Percentiles rank a stretch among this genome's conserved stretches.
Evolutionary conservation across 2,113 vertebrate genomes (phyloP).

Genomic region (Gasterosteus aculeatus): DNA sequence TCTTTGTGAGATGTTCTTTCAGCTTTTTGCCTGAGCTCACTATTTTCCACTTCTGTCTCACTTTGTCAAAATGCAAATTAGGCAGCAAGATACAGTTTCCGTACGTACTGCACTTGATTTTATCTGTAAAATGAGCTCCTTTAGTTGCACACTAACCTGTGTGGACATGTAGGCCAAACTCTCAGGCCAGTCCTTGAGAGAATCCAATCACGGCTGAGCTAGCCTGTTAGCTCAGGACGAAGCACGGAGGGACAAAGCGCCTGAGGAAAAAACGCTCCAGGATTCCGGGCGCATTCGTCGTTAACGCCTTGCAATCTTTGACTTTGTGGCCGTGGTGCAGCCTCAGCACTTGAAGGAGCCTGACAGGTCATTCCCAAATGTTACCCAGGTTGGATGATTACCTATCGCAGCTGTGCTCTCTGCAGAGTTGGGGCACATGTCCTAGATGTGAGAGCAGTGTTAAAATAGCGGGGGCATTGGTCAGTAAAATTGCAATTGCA

Average conservation of each 20-base stretch:
- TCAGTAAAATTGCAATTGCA: background rate
- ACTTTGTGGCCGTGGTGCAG: slow-evolving; percentile 11
- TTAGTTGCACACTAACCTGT: background rate
- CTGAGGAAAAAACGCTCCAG: slow-evolving; percentile 7
- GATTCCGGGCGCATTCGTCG: slow-evolving; percentile 22
- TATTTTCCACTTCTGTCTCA: background rate
- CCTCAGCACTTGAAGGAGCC: slow-evolving; percentile 34
- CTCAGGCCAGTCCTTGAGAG: background rate
- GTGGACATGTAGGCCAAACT: slow-evolving; percentile 10
- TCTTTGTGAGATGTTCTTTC: slow-evolving; percentile 35
- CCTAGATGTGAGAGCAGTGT: slow-evolving; percentile 30
- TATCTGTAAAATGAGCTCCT: slow-evolving; percentile 11
- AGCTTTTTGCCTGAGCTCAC: background rate
- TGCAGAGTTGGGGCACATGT: slow-evolving; percentile 41
- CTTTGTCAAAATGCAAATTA: slow-evolving; percentile 9
- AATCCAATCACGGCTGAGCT: slow-evolving; percentile 6
- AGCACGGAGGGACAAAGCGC: slow-evolving; percentile 21
- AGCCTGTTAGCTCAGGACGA: background rate
- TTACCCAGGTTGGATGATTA: slow-evolving; percentile 44
- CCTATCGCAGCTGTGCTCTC: slow-evolving; percentile 33
- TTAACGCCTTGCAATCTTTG: slow-evolving; percentile 31
- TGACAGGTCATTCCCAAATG: slow-evolving; percentile 55
- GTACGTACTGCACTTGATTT: slow-evolving; percentile 4
- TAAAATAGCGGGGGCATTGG: background rate
- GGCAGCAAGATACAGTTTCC: background rate